Base-by-base conservation (phyloP, 2,888 invertebrate species). In the Neelides folsomi region DNA sequence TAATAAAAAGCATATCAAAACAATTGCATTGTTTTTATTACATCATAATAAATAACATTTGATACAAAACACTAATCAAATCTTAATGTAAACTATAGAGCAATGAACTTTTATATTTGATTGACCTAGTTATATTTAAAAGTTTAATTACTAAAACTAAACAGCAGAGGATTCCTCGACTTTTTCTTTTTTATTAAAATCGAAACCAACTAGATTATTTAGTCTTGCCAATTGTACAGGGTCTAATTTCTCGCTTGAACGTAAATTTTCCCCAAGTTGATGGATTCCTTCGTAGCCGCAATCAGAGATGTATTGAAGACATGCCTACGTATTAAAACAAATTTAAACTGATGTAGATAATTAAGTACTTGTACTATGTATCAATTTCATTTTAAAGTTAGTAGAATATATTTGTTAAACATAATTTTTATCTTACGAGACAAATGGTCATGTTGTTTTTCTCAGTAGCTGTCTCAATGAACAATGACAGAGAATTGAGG, bases 271-370 rank as follows among this genome's bases (percentile, higher is more conserved):
- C 4, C 72, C 76, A 62, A 78, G 68, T 10, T 64, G 41, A n/a
- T 63, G 63, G 4, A 69, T 67, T 64, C 77, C 75, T 13, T 70
- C 66, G 58, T 77, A 76, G 20, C 77, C 79, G 61, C 71, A 72
- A 44, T 79, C 78, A 1, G 70, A 69, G 52, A 75, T 74, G 65
- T 80, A 82, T 55, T 79, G 73, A 20, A 81, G 66, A 47, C 75
- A 70, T 37, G 67, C 67, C 78, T 77, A 64, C 38, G 72, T 72
- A 59, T 5, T 58, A 52, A 53, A 34, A 44, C 49, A 48, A 51
- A 53, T 20, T 38, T 13, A 27, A 42, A 42, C 15, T 7, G 8
- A 42, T 8, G 5, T 5, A 43, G 19, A n/a, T 5, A 43, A 15
- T 6, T 8, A 7, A 43, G 4, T 4, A 13, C 8, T 43, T 13